Conservation (phyloP, 35 echinoderm and acorn worm genomes). For the Acanthaster planci region DNA sequence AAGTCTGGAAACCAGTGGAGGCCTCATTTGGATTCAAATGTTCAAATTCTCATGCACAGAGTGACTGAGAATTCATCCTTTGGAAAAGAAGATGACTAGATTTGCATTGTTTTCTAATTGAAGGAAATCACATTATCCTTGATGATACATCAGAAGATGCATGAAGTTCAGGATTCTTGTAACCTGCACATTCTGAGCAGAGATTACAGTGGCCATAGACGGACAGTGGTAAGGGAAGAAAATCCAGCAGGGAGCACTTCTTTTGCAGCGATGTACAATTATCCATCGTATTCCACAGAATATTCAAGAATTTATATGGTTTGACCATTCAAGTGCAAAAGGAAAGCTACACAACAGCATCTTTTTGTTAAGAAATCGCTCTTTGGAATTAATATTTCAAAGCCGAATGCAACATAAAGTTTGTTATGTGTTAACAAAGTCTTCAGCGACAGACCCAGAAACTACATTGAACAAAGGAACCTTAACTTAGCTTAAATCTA, state of each 20-base stretch:
- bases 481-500: background rate
- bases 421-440: too few relatives aligned
- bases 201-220: conserved; percentile 65
- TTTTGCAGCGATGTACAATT: background rate
- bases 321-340: background rate
- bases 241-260: background rate
- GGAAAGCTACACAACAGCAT: background rate
- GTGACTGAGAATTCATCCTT: too few relatives aligned
- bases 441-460: too few relatives aligned
- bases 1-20: too few relatives aligned
- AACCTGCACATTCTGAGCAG: conserved; percentile 46
- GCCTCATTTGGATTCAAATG: too few relatives aligned
- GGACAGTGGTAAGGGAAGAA: conserved; percentile 48
- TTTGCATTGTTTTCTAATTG: background rate
- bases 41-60: too few relatives aligned
- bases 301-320: background rate
- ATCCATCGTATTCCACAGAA: background rate
- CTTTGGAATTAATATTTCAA: background rate
- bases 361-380: background rate
- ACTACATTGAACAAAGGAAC: background rate
- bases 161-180: conserved; percentile 39
- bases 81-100: too few relatives aligned
- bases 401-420: background rate
- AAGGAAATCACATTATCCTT: conserved; percentile 65
- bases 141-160: conserved; percentile 59